These are phyloP conservation scores for Tuberolachnus salignus DNA, from an alignment of 2,888 invertebrate species.

Conservation along the genomic window DNA sequence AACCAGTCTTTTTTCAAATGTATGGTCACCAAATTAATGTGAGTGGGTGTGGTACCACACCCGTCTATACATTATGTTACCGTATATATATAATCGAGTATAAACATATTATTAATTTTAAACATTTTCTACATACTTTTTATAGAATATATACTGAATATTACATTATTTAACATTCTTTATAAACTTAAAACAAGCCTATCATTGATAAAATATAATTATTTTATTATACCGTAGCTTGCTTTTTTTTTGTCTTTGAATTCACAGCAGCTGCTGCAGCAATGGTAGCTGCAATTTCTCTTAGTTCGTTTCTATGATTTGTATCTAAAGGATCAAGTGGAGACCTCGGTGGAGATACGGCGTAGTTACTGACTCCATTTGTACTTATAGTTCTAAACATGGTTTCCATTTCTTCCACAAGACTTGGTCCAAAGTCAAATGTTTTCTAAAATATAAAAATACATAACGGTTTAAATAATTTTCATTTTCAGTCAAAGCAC, in stretches of 20 bases:
- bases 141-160: background rate
- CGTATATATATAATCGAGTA: no score
- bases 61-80: no score
- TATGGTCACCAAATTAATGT: no score
- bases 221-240: constrained; percentile 65
- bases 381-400: constrained; percentile 73
- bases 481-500: background rate
- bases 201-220: background rate
- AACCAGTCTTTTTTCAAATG: no score
- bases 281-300: constrained; percentile 67
- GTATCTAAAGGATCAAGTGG: constrained; percentile 64
- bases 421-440: constrained; percentile 83
- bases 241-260: constrained; percentile 65
- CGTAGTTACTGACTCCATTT: constrained; percentile 61
- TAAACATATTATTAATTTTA: no score
- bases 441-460: constrained; percentile 60
- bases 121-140: no score
- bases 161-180: no score
- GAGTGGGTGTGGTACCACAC: no score
- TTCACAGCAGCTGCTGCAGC: constrained; percentile 60
- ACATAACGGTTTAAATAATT: background rate
- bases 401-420: constrained; percentile 88
- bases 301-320: constrained; percentile 74
- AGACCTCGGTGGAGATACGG: constrained; percentile 60
- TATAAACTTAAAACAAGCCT: background rate